A percentile compares a stretch with the other conserved stretches of the same genome.
Conservation (phyloP, 37 sponge, comb jelly and placozoan species). For the Chondrosia reniformis region DNA sequence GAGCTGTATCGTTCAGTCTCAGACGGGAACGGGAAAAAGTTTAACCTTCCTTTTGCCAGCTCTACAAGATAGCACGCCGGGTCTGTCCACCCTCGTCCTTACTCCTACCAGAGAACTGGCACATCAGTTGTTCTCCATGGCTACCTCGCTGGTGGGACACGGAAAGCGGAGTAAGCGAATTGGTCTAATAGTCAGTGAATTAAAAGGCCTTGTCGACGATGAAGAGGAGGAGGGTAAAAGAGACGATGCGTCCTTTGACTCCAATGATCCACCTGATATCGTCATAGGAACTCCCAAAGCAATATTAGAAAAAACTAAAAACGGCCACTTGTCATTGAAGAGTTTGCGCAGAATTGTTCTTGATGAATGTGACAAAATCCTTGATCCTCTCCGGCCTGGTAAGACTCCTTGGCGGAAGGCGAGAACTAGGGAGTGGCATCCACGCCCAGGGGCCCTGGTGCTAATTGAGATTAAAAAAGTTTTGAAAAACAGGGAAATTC, state of each 20-base stretch:
- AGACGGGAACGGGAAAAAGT: constrained; percentile 65
- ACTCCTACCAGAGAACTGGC: constrained; percentile 61
- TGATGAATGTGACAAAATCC: constrained; percentile 60
- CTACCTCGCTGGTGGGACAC: constrained; percentile 1
- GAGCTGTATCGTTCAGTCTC: constrained; percentile 49
- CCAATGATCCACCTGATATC: constrained; percentile 10
- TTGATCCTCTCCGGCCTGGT: constrained; percentile 10
- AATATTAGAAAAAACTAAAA: constrained; percentile 21
- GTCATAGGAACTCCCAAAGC: constrained; percentile 59
- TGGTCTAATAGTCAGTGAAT: not conserved
- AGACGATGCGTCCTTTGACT: not conserved
- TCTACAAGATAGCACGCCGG: constrained; percentile 38
- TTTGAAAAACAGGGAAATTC: not conserved
- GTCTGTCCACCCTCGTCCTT: constrained; percentile 40
- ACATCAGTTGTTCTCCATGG: constrained; percentile 32
- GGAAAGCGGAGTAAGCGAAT: constrained; percentile 19
- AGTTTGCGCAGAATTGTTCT: constrained; percentile 39
- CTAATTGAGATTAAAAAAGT: constrained; percentile 8
- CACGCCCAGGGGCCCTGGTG: constrained; percentile 24
- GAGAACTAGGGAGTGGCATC: constrained; percentile 21
- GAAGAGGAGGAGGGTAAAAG: not conserved
- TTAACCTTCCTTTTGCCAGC: constrained; percentile 60
- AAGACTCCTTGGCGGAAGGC: constrained; percentile 12
- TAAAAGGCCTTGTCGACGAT: not conserved
- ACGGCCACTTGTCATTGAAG: not conserved